phyloP scores from a whole-genome alignment of 2,888 invertebrate species.

The Phasia obesa region DNA sequence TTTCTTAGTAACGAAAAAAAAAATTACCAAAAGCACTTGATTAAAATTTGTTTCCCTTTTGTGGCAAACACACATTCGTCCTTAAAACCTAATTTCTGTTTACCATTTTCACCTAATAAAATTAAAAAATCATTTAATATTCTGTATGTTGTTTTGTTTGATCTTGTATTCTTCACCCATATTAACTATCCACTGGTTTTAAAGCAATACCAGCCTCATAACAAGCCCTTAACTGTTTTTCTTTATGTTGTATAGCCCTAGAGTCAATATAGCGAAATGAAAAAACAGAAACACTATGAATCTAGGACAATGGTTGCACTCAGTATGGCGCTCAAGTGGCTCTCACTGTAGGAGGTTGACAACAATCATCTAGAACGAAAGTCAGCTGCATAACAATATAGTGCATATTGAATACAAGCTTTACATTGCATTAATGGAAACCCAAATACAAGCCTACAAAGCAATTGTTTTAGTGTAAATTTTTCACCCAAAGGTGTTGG shows the following conservation, averaged over 20 bases:
- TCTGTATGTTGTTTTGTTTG: too few species aligned
- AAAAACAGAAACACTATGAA: constrained; percentile 31
- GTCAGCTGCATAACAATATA: constrained; percentile 24
- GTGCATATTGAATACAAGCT: constrained; percentile 37
- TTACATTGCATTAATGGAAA: constrained; percentile 24
- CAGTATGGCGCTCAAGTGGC: constrained; percentile 69
- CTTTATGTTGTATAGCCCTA: constrained; percentile 18
- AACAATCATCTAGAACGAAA: constrained; percentile 49
- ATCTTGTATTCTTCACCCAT: not conserved
- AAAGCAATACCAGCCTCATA: constrained; percentile 6
- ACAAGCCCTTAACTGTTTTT: constrained; percentile 18
- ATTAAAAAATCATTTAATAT: too few species aligned
- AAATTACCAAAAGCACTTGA: too few species aligned
- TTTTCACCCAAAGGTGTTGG: constrained; percentile 63
- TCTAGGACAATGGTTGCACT: constrained; percentile 70
- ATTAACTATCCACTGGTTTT: constrained; percentile 19
- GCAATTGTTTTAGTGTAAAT: constrained; percentile 33
- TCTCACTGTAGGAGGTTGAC: constrained; percentile 64
- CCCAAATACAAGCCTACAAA: constrained; percentile 34
- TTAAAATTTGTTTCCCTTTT: too few species aligned
- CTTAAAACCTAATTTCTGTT: too few species aligned
- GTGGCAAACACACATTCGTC: too few species aligned
- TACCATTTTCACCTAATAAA: too few species aligned
- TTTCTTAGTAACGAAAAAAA: too few species aligned
- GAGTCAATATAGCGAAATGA: constrained; percentile 19